Percentiles rank a stretch among this genome's conserved stretches.
These are phyloP conservation scores for Phanerotoma sp. DNA, from an alignment of 2,888 invertebrate genomes.

Conservation along the genomic window DNA sequence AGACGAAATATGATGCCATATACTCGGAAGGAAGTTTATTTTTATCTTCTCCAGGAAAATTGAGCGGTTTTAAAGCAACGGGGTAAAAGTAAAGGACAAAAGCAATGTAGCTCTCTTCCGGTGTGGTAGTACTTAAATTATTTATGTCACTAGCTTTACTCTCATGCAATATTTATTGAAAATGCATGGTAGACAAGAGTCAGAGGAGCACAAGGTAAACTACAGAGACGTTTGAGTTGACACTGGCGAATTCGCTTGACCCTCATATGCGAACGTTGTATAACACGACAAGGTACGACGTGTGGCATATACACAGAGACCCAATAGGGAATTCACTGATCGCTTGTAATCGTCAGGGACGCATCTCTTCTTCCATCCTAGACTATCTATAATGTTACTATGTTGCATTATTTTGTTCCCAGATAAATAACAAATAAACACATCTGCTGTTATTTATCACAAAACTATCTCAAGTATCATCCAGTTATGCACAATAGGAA, in stretches of 20 bases:
- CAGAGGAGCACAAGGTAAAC: background rate
- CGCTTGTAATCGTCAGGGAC: background rate
- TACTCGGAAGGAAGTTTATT: too few relatives aligned
- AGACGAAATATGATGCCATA: too few relatives aligned
- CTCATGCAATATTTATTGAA: conserved; percentile 5
- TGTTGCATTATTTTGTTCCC: too few relatives aligned
- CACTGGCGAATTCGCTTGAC: conserved; percentile 1
- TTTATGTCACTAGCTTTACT: background rate
- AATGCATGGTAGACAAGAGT: background rate
- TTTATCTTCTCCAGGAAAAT: too few relatives aligned
- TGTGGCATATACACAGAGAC: background rate
- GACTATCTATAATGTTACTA: too few relatives aligned
- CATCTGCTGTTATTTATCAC: too few relatives aligned
- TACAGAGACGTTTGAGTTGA: background rate
- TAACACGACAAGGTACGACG: background rate
- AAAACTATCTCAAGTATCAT: too few relatives aligned
- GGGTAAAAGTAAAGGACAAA: background rate
- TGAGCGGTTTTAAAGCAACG: too few relatives aligned
- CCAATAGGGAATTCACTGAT: background rate
- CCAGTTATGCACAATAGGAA: too few relatives aligned
- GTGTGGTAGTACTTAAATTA: background rate
- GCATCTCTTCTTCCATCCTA: too few relatives aligned
- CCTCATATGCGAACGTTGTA: background rate
- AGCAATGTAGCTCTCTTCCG: background rate
- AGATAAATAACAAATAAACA: too few relatives aligned